Evolutionary conservation across 2,797 vertebrate species (phyloP).

Genomic region (Typhlichthys subterraneus): DNA sequence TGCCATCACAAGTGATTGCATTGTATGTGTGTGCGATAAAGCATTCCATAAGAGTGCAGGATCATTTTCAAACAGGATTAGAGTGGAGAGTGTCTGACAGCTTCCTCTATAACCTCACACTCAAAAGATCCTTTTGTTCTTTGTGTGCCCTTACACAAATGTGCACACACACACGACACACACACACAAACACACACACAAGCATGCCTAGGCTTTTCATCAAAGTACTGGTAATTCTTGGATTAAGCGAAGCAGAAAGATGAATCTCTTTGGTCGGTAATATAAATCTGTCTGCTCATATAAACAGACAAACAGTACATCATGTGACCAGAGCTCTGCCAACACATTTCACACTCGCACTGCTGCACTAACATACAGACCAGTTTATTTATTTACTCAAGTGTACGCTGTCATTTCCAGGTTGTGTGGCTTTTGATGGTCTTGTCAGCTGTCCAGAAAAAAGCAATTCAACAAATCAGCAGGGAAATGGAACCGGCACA

Average conservation of each 20-base stretch:
- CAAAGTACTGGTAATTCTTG: conserved; percentile 10
- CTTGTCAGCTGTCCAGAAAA: too few relatives aligned
- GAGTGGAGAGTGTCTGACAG: conserved; percentile 49
- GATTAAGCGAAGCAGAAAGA: conserved; percentile 18
- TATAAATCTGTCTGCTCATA: neutral
- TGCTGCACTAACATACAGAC: conserved; percentile 15
- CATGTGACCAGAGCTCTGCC: neutral
- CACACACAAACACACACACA: conserved; percentile 6
- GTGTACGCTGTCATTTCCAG: too few relatives aligned
- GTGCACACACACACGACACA: neutral
- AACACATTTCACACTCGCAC: neutral
- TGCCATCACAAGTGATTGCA: neutral
- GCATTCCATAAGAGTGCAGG: conserved; percentile 46
- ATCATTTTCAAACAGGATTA: conserved; percentile 56
- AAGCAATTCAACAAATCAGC: too few relatives aligned
- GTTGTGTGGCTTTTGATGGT: too few relatives aligned
- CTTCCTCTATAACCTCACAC: conserved; percentile 32
- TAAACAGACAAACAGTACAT: conserved; percentile 24
- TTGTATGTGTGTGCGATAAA: conserved; percentile 19
- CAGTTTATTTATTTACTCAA: too few relatives aligned
- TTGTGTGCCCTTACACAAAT: conserved; percentile 13
- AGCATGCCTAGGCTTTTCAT: conserved; percentile 1
- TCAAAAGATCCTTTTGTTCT: conserved; percentile 63
- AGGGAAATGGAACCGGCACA: too few relatives aligned
- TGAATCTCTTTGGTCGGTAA: conserved; percentile 1